Evolutionary conservation across 2,113 vertebrate genomes (phyloP).

Genomic region (Phyllostomus discolor): DNA sequence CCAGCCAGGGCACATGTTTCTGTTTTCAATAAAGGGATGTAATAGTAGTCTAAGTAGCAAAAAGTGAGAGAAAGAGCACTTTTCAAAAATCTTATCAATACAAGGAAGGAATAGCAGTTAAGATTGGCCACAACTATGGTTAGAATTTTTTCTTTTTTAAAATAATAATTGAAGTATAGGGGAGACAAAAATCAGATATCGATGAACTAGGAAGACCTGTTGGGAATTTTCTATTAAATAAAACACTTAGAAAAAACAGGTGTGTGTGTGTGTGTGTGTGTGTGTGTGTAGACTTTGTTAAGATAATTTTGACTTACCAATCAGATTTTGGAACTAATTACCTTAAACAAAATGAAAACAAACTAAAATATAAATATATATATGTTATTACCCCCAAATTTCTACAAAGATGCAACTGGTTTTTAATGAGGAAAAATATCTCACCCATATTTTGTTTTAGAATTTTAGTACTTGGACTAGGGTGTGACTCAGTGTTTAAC

Average conservation of each 20-base stretch:
- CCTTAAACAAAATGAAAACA: constrained; percentile 11
- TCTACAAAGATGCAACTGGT: constrained; percentile 22
- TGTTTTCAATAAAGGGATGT: background rate
- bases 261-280: background rate
- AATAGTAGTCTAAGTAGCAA: background rate
- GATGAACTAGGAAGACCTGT: background rate
- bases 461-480: background rate
- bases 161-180: background rate
- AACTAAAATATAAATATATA: background rate
- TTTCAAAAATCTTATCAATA: background rate
- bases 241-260: background rate
- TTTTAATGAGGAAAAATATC: constrained; percentile 9
- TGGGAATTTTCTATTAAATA: background rate
- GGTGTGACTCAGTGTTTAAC: constrained; percentile 30
- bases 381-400: constrained; percentile 34
- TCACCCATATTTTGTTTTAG: background rate
- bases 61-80: background rate
- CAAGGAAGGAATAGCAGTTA: background rate
- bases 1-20: background rate
- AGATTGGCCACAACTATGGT: background rate
- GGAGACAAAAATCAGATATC: background rate
- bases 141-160: background rate
- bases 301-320: background rate
- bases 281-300: background rate
- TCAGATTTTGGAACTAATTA: background rate